Base-by-base conservation (phyloP, 2,797 vertebrate genomes). In the Brachymystax lenok region DNA sequence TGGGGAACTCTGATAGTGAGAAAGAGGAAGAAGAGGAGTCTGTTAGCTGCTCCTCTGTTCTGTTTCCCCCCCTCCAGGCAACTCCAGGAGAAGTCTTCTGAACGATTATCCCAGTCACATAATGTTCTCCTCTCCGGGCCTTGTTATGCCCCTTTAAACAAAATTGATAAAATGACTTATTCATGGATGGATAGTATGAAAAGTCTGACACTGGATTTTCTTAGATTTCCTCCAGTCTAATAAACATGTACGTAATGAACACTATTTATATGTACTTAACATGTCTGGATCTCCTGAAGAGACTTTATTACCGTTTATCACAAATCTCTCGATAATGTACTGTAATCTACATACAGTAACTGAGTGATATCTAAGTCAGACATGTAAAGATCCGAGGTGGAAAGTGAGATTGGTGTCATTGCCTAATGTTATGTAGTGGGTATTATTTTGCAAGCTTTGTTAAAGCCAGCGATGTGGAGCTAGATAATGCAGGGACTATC, bases 131-230 rank as follows among this genome's bases (percentile, higher is more conserved):
- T 91, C 66, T 93, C 89, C 89, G 92, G 90, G 90, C 91, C 93
- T 92, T 93, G 88, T 33, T 92, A 88, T 89, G 91, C 88, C 50
- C 88, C 83, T 93, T 92, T 94, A 94, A 93, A 89, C 88, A 93
- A 92, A 93, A 95, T 88, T 94, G 92, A 94, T 94, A 91, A 91
- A 94, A 95, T 95, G 84, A 92, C 91, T 93, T 95, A 93, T 94
- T 95, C 91, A 88, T 90, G 90, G 90, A 91, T 85, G 35, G 79
- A 77, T 80, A 84, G 75, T 27, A 10, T 12, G 21, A 88, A 88
- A 86, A 90, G 86, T 88, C 88, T 83, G 85, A 86, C 86, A 89
- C 85, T 82, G 86, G 85, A 90, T 88, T 92, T 91, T 82, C 82
- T 79, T 82, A 86, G 80, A 80, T 83, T 66, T 79, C 94, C 51